Conservation (phyloP, 2,888 invertebrate species). For the Rapana venosa region DNA sequence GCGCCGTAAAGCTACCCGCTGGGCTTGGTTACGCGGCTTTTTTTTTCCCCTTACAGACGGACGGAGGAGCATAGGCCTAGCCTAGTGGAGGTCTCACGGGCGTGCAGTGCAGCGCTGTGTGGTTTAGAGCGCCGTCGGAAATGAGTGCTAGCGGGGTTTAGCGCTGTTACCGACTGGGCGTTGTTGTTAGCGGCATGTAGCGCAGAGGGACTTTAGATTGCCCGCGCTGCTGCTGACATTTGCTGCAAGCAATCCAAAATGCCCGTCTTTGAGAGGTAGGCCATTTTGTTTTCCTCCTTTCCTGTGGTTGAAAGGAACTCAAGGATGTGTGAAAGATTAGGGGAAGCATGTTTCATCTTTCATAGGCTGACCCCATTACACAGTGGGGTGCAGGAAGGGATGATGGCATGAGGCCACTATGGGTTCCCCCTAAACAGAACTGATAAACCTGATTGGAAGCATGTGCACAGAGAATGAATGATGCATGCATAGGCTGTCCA, state of each 20-base stretch:
- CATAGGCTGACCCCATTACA: constrained; percentile 1
- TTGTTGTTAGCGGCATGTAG: constrained; percentile 44
- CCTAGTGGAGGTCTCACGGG: constrained; percentile 38
- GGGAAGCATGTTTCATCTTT: constrained; percentile 32
- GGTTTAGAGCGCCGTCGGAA: constrained; percentile 44
- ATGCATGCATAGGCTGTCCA: too few species aligned
- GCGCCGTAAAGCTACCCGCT: constrained; percentile 44
- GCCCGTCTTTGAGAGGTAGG: constrained; percentile 43
- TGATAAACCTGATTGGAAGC: neutral
- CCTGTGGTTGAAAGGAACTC: constrained; percentile 14
- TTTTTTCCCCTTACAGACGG: constrained; percentile 44
- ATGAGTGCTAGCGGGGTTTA: constrained; percentile 41
- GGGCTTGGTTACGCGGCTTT: constrained; percentile 42
- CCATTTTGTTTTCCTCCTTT: constrained; percentile 43
- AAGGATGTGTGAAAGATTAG: neutral
- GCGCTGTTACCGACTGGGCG: constrained; percentile 42
- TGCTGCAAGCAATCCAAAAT: constrained; percentile 42
- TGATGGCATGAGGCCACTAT: constrained; percentile 12
- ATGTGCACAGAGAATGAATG: neutral
- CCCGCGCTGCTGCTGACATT: constrained; percentile 36
- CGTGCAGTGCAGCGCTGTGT: constrained; percentile 43
- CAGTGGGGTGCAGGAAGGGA: neutral
- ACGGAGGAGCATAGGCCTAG: constrained; percentile 34
- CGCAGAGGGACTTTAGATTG: constrained; percentile 41
- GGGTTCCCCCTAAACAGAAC: too few species aligned